These are phyloP conservation scores for Styela plicata DNA, from an alignment of 23 tunicate species.

Conservation along the genomic window DNA sequence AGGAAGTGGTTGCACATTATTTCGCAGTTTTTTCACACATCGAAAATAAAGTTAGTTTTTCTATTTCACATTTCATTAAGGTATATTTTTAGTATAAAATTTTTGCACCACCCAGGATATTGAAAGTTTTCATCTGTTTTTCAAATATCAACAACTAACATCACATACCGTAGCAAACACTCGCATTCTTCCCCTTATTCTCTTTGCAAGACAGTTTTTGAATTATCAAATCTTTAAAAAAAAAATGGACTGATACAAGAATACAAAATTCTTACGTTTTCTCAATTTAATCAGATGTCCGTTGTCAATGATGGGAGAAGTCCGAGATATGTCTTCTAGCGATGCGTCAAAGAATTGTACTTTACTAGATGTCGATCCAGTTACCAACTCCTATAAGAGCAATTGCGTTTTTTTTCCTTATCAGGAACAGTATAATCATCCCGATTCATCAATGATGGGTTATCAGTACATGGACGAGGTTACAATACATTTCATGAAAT, in stretches of 20 bases:
- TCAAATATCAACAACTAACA: no score
- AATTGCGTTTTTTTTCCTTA: constrained; percentile 55
- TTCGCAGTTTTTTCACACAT: no score
- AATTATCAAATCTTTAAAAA: background rate
- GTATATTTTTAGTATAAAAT: no score
- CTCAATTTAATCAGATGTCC: constrained; percentile 67
- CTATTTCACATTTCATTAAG: no score
- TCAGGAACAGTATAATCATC: constrained; percentile 35
- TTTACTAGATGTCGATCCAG: constrained; percentile 8
- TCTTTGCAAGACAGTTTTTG: background rate
- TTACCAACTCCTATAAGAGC: constrained; percentile 34
- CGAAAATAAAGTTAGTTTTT: no score
- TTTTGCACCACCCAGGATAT: no score
- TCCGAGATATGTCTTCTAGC: constrained; percentile 24
- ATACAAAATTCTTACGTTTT: background rate
- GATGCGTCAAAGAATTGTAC: constrained; percentile 1
- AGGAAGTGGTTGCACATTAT: no score
- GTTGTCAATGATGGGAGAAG: constrained; percentile 21
- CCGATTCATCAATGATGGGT: constrained; percentile 47
- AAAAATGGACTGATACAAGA: background rate
- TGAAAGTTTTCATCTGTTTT: no score
- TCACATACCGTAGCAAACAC: no score
- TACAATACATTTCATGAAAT: no score
- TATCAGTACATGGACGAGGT: constrained; percentile 48
- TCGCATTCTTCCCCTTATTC: no score